These are phyloP conservation scores for Alviniconcha marisindica DNA, from an alignment of 1,140 invertebrate species.

Conservation along the genomic window DNA sequence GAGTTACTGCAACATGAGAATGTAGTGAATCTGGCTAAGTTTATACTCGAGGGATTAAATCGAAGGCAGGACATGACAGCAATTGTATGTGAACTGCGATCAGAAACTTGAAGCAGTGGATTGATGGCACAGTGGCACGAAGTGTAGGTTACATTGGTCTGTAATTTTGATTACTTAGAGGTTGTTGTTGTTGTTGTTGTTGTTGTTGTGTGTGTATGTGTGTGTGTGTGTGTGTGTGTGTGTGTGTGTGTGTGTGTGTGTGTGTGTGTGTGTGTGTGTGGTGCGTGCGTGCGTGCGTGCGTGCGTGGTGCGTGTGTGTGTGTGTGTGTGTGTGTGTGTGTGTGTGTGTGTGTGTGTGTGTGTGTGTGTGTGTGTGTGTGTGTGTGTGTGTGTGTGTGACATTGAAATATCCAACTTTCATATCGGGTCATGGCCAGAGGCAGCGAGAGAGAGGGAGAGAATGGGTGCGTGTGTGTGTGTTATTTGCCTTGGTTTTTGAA, in stretches of 20 bases:
- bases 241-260: constrained; percentile 14
- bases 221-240: too few species aligned
- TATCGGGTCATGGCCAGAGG: neutral
- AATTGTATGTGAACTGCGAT: too few species aligned
- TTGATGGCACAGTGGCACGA: too few species aligned
- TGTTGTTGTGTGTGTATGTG: too few species aligned
- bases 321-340: neutral
- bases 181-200: too few species aligned
- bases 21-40: too few species aligned
- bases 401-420: neutral
- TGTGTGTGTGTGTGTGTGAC: constrained; percentile 2
- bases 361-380: neutral
- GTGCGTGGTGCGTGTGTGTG: neutral
- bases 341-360: neutral
- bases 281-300: neutral
- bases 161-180: too few species aligned
- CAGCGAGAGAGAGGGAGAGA: neutral
- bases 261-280: constrained; percentile 24
- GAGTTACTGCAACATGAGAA: too few species aligned
- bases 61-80: too few species aligned
- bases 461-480: neutral
- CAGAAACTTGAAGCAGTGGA: too few species aligned
- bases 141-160: too few species aligned
- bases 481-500: neutral
- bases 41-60: too few species aligned